Evolutionary conservation across 1,140 invertebrate species (phyloP).

Genomic region (Tyrophagus putrescentiae): DNA sequence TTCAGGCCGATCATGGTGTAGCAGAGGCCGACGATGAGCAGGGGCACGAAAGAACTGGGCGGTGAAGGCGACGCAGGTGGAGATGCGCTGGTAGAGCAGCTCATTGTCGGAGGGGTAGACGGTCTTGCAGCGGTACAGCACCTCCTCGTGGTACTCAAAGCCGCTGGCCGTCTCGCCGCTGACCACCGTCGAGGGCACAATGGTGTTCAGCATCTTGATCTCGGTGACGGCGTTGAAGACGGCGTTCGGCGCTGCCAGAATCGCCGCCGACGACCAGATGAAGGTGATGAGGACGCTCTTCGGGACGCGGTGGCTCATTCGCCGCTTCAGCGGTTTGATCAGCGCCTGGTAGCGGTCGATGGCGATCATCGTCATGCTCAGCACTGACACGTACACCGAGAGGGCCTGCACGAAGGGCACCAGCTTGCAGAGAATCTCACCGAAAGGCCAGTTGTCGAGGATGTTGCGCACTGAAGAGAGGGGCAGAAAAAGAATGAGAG

Average conservation of each 20-base stretch:
- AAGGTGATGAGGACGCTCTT: conserved; percentile 48
- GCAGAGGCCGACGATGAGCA: conserved; percentile 35
- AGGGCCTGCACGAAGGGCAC: conserved; percentile 42
- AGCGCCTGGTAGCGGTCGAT: conserved; percentile 40
- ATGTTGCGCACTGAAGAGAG: conserved; percentile 26
- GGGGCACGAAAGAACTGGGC: conserved; percentile 41
- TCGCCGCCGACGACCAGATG: conserved; percentile 75
- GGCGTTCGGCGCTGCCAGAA: conserved; percentile 78
- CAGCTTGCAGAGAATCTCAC: conserved; percentile 35
- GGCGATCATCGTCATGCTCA: conserved; percentile 41
- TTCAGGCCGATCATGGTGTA: conserved; percentile 34
- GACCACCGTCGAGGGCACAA: conserved; percentile 13
- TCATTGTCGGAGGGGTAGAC: conserved; percentile 33
- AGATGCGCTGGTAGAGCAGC: conserved; percentile 22
- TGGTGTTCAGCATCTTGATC: conserved; percentile 3
- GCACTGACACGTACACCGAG: conserved; percentile 43
- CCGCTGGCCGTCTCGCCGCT: neutral
- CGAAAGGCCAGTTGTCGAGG: conserved; percentile 37
- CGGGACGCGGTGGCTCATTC: conserved; percentile 29
- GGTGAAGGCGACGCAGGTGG: conserved; percentile 36
- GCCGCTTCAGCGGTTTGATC: conserved; percentile 36
- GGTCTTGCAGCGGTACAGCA: conserved; percentile 33
- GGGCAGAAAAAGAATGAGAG: neutral
- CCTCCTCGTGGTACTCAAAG: conserved; percentile 29
- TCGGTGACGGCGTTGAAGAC: conserved; percentile 43